A percentile compares a stretch with the other conserved stretches of the same genome.
Evolutionary conservation across 2,888 invertebrate genomes (phyloP).

Genomic region (Drosophila vallismaia): DNA sequence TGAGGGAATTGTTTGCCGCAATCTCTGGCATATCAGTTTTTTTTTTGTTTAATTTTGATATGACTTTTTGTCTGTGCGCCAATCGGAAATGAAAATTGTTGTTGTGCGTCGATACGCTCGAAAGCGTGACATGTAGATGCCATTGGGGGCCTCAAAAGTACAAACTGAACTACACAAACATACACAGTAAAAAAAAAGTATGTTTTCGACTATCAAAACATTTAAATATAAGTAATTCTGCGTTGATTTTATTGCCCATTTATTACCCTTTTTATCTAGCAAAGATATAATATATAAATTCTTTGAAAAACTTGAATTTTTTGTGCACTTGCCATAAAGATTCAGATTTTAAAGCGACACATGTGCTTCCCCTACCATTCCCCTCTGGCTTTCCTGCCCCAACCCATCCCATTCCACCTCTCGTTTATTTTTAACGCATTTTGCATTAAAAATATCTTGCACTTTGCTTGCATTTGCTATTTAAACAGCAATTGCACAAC

Average conservation of each 20-base stretch:
- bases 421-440: conserved; percentile 63
- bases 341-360: conserved; percentile 16
- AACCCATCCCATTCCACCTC: neutral
- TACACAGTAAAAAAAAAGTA: neutral
- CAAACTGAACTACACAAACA: too few relatives aligned
- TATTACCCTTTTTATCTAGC: neutral
- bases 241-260: too few relatives aligned
- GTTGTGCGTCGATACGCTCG: conserved; percentile 58
- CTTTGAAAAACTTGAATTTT: neutral
- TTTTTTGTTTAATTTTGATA: conserved; percentile 11
- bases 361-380: conserved; percentile 25
- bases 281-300: neutral
- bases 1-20: conserved; percentile 38
- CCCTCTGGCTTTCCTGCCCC: neutral
- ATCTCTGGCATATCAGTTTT: conserved; percentile 24
- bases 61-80: conserved; percentile 22
- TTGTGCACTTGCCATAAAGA: neutral
- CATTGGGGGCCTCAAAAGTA: conserved; percentile 21
- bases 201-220: too few relatives aligned
- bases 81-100: conserved; percentile 39
- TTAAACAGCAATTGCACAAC: conserved; percentile 55
- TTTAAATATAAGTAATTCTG: too few relatives aligned
- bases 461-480: conserved; percentile 64
- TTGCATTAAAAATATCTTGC: conserved; percentile 61
- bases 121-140: conserved; percentile 52